phyloP scores from a whole-genome alignment of 30 jellyfish, hydroid and myxozoan genomes.

The Mastigias papua region DNA sequence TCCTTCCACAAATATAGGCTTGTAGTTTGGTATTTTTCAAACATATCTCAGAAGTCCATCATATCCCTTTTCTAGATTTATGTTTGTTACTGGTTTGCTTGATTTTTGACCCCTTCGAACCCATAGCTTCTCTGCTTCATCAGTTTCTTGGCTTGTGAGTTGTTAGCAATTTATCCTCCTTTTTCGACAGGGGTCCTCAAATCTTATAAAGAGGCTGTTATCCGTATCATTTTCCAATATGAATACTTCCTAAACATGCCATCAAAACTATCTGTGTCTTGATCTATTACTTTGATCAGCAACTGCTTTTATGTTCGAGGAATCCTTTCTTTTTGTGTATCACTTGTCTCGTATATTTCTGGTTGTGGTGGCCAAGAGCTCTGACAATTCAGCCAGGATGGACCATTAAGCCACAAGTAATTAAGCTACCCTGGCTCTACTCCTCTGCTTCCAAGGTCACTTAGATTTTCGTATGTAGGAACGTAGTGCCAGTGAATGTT shows the following conservation, averaged over 20 bases:
- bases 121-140: conserved; percentile 51
- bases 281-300: conserved; percentile 15
- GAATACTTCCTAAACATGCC: not conserved
- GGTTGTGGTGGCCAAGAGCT: not conserved
- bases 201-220: conserved; percentile 64
- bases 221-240: not conserved
- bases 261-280: conserved; percentile 3
- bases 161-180: conserved; percentile 17
- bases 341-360: not conserved
- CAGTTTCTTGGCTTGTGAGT: conserved; percentile 51
- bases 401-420: conserved; percentile 37
- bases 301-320: not conserved
- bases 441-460: conserved; percentile 58
- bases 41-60: conserved; percentile 53
- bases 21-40: conserved; percentile 73
- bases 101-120: conserved; percentile 58
- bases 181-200: conserved; percentile 42
- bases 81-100: conserved; percentile 27
- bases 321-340: conserved; percentile 1
- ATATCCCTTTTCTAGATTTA: conserved; percentile 38
- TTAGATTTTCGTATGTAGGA: conserved; percentile 49
- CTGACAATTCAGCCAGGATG: conserved; percentile 33
- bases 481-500: conserved; percentile 41
- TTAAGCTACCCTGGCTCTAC: not conserved
- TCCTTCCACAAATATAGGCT: conserved; percentile 63